A percentile compares a stretch with the other conserved stretches of the same genome.
Evolutionary conservation across 2,888 invertebrate genomes (phyloP).

Genomic region (Leptothorax acervorum): DNA sequence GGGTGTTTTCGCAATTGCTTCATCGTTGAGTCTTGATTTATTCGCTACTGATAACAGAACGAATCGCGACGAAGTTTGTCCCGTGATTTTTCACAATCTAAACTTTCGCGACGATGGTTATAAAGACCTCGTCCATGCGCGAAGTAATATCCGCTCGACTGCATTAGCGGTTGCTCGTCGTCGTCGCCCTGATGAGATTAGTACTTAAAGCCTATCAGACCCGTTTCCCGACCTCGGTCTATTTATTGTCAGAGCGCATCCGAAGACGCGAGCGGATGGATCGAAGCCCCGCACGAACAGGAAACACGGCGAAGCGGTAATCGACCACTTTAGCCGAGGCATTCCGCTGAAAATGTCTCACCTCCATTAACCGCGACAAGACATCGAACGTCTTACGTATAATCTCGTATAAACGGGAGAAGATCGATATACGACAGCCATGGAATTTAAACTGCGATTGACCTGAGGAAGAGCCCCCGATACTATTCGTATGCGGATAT

Average conservation of each 20-base stretch:
- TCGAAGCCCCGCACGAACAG: not conserved
- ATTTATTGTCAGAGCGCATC: constrained; percentile 48
- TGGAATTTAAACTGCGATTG: constrained; percentile 51
- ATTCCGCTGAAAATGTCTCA: constrained; percentile 50
- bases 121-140: constrained; percentile 32
- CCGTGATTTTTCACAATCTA: constrained; percentile 19
- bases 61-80: not conserved
- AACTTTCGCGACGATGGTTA: constrained; percentile 13
- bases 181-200: constrained; percentile 54
- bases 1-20: not conserved
- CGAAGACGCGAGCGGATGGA: constrained; percentile 19
- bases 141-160: constrained; percentile 40
- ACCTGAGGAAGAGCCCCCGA: constrained; percentile 3
- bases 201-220: constrained; percentile 56
- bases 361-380: constrained; percentile 46
- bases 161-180: constrained; percentile 54
- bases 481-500: constrained; percentile 37
- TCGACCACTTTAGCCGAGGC: constrained; percentile 50
- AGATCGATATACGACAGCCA: constrained; percentile 41
- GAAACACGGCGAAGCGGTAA: constrained; percentile 28
- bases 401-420: constrained; percentile 20
- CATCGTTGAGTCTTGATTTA: constrained; percentile 8
- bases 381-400: constrained; percentile 41
- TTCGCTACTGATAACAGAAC: not conserved
- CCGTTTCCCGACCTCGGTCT: constrained; percentile 51